A percentile compares a stretch with the other conserved stretches of the same genome.
Conservation (phyloP, 2,113 vertebrate genomes). For the Planiliza haematocheilus region DNA sequence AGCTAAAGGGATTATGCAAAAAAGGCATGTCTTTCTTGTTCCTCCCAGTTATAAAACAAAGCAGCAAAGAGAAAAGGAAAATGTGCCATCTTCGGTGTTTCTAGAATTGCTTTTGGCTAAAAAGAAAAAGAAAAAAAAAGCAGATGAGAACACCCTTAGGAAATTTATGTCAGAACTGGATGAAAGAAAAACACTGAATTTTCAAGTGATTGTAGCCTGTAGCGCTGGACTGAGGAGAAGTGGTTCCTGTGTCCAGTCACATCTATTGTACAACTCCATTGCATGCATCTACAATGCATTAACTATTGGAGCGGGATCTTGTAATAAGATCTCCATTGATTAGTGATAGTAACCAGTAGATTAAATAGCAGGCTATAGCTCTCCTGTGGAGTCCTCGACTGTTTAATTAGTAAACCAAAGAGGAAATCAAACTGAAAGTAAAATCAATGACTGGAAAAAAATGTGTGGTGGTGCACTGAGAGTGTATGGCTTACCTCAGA, state of each 20-base stretch:
- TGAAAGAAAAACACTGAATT: constrained; percentile 60
- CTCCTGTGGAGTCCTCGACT: constrained; percentile 48
- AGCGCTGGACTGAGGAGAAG: constrained; percentile 35
- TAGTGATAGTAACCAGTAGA: constrained; percentile 71
- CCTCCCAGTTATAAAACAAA: constrained; percentile 71
- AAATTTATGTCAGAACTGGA: constrained; percentile 60
- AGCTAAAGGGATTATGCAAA: constrained; percentile 67
- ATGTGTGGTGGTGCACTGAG: constrained; percentile 21
- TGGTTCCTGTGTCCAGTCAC: constrained; percentile 27
- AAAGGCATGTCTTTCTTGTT: constrained; percentile 63
- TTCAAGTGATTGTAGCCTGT: constrained; percentile 53
- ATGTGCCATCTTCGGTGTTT: constrained; percentile 65
- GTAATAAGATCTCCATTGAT: constrained; percentile 69
- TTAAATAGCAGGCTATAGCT: constrained; percentile 54
- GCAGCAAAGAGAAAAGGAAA: constrained; percentile 56
- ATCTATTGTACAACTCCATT: constrained; percentile 38
- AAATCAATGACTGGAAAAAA: constrained; percentile 70
- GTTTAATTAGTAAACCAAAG: constrained; percentile 76
- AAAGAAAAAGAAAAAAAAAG: constrained; percentile 39
- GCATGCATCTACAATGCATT: constrained; percentile 34
- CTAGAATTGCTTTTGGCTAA: constrained; percentile 63
- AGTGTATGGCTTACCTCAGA: constrained; percentile 32
- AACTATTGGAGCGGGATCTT: constrained; percentile 45
- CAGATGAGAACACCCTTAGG: constrained; percentile 40
- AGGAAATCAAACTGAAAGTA: constrained; percentile 71